Evolutionary conservation across 2,797 vertebrate genomes (phyloP).

Genomic region (Stomatorhinus walkeri): DNA sequence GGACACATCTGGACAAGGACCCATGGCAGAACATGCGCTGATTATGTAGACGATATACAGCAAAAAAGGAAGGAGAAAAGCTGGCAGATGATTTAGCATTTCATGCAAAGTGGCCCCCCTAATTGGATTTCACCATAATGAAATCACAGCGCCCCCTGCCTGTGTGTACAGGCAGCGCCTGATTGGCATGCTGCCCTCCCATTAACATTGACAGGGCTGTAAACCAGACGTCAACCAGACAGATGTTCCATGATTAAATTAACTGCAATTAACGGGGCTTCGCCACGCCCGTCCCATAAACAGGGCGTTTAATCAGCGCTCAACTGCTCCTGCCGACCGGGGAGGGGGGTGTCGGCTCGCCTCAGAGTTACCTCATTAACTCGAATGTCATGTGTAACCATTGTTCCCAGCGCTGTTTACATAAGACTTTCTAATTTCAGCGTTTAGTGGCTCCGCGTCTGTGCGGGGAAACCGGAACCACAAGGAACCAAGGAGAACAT

Average conservation of each 20-base stretch:
- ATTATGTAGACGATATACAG: neutral
- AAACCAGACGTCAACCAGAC: neutral
- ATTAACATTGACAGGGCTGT: neutral
- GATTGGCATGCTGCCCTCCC: neutral
- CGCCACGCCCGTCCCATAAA: neutral
- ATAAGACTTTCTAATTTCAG: neutral
- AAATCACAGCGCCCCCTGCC: neutral
- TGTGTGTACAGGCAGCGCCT: neutral
- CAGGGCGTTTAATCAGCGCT: neutral
- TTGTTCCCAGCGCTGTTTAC: neutral
- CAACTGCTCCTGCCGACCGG: neutral
- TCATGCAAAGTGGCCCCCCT: neutral
- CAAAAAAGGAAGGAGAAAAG: neutral
- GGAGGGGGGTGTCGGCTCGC: neutral
- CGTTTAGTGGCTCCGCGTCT: neutral
- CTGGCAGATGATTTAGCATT: neutral
- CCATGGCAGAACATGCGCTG: neutral
- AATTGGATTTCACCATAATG: neutral
- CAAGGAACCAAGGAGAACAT: neutral
- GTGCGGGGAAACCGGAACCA: neutral
- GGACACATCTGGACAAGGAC: neutral
- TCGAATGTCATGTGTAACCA: neutral
- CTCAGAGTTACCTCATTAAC: neutral
- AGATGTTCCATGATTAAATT: slow-evolving; percentile 8
- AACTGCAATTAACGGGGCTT: slow-evolving; percentile 1